Evolutionary conservation across 2,113 vertebrate genomes (phyloP).

Genomic region (Nanger granti): DNA sequence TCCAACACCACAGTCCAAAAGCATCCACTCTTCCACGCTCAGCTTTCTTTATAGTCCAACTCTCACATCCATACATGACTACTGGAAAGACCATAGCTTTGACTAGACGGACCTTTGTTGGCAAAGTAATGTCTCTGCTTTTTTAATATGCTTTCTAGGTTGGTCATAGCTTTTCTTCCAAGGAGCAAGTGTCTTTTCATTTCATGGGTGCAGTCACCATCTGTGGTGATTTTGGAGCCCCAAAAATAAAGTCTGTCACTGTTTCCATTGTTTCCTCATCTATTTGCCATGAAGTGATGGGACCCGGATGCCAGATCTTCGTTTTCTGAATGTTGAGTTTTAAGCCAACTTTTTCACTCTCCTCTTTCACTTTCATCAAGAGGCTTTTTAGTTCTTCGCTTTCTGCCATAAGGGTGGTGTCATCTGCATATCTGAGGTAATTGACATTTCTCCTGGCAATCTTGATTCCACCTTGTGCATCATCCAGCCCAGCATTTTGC

Average conservation of each 20-base stretch:
- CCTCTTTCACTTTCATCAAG: not conserved
- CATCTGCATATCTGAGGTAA: not conserved
- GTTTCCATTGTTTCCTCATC: not conserved
- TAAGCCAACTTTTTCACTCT: not conserved
- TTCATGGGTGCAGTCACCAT: not conserved
- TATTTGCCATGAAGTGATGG: not conserved
- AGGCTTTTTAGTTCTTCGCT: not conserved
- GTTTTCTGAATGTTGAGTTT: not conserved
- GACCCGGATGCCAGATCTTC: not conserved
- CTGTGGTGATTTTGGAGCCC: not conserved
- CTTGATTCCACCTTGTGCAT: not conserved
- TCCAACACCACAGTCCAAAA: not conserved
- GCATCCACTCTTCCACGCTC: rapidly evolving
- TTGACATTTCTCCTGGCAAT: not conserved
- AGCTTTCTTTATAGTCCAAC: not conserved
- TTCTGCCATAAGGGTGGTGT: not conserved
- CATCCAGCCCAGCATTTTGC: not conserved
- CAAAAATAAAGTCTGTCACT: not conserved
- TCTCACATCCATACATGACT: not conserved
- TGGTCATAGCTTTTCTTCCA: not conserved
- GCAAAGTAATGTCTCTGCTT: not conserved
- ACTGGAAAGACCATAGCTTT: not conserved
- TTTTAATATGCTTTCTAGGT: not conserved
- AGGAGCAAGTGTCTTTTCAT: not conserved
- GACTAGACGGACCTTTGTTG: not conserved